Evolutionary conservation across 2,113 vertebrate genomes (phyloP), one percentile per base, ranked within the genome.

Genomic region (Urocynchramus pylzowi): DNA sequence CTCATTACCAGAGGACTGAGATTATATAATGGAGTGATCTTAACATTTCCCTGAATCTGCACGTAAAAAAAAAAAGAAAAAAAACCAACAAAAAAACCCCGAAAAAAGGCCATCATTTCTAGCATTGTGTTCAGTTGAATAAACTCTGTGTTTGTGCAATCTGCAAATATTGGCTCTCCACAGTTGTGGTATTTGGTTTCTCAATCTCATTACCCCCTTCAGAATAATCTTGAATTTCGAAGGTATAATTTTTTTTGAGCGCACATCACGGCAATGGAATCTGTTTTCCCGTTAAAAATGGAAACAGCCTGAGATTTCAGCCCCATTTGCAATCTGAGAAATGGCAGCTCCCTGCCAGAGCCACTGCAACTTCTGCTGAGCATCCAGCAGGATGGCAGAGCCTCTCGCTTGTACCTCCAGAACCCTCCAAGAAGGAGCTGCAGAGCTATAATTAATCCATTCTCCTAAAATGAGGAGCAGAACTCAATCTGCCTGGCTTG

Each of bases 361-460:
- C 86, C 54, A 37, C 93, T 42, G 68, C 77, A 89, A 56, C 89
- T 96, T 91, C 56, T 92, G 87, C 95, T 69, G 59, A 74, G 56
- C 82, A 56, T 63, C 67, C 28, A 89, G 77, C 85, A 93, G 50
- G 74, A 33, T 22, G 33, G 87, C 92, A 85, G 28, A 78, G 85
- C 73, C 70, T 88, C 81, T 79, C 54, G 20, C 54, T 45, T 24
- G 81, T 57, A 68, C 94, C 76, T 91, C 52, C 56, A 68, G 65
- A 86, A 89, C 60, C 81, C 81, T 84, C 39, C 22, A 3, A 11
- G 61, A 61, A 92, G 37, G 31, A 65, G 86, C 87, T 91, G 63
- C 85, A 53, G 79, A 85, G 88, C 95, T 93, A 10, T 33, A 96
- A 94, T 96, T 96, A 96, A 97, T 93, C 76, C 74, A 26, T 13